Percentiles rank a stretch among this genome's conserved stretches.
Evolutionary conservation across 2,888 invertebrate genomes (phyloP).

Genomic region (Nemotelus nigrinus): DNA sequence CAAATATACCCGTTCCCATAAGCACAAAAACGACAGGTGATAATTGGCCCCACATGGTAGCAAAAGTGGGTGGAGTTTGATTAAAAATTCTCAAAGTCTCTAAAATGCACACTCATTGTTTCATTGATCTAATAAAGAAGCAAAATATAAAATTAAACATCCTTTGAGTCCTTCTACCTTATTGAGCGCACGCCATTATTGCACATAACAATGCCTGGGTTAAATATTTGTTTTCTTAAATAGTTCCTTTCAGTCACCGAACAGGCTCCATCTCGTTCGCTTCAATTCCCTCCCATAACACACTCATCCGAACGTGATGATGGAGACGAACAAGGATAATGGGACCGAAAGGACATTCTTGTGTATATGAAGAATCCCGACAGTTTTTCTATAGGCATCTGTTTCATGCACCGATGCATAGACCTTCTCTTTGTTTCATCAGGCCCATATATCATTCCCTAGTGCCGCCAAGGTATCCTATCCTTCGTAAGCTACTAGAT

Average conservation of each 20-base stretch:
- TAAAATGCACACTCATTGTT: slow-evolving; percentile 49
- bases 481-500: slow-evolving; percentile 23
- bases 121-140: slow-evolving; percentile 53
- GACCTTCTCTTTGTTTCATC: slow-evolving; percentile 32
- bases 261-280: background rate
- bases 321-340: background rate
- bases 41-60: slow-evolving; percentile 37
- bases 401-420: background rate
- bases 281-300: background rate
- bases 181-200: slow-evolving; percentile 47
- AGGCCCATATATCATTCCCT: slow-evolving; percentile 24
- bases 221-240: slow-evolving; percentile 53
- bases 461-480: slow-evolving; percentile 5
- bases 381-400: slow-evolving; percentile 22
- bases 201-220: slow-evolving; percentile 50
- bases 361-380: slow-evolving; percentile 27
- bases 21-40: slow-evolving; percentile 16
- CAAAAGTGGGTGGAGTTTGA: slow-evolving; percentile 37
- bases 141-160: slow-evolving; percentile 52
- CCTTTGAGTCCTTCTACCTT: slow-evolving; percentile 49
- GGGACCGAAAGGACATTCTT: slow-evolving; percentile 22
- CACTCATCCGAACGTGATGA: slow-evolving; percentile 13
- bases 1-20: background rate
- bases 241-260: slow-evolving; percentile 48
- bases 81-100: slow-evolving; percentile 51